These are phyloP conservation scores for Drosophila pectinifera DNA, from an alignment of 1,140 invertebrate genomes.

Conservation along the genomic window DNA sequence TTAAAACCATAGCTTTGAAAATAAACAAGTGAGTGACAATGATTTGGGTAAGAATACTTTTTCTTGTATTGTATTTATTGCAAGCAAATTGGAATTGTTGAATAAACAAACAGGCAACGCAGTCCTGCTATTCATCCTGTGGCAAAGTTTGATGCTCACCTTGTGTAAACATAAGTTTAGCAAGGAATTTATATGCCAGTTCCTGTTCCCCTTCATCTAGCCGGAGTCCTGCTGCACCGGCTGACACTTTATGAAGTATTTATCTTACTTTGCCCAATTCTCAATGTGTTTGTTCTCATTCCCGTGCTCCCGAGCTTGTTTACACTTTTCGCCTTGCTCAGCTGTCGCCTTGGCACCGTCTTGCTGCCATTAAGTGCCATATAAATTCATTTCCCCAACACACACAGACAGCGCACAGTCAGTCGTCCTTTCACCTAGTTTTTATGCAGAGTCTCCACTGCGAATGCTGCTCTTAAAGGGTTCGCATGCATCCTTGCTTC, in stretches of 20 bases:
- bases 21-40: constrained; percentile 1
- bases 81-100: constrained; percentile 6
- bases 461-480: constrained; percentile 29
- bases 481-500: neutral
- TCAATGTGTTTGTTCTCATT: constrained; percentile 53
- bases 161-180: constrained; percentile 10
- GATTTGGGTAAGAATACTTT: neutral
- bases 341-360: constrained; percentile 34
- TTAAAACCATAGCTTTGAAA: neutral
- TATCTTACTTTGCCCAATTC: constrained; percentile 46
- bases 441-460: constrained; percentile 57
- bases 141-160: constrained; percentile 7
- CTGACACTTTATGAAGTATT: constrained; percentile 44
- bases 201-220: neutral
- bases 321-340: constrained; percentile 31
- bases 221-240: constrained; percentile 8
- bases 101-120: constrained; percentile 6
- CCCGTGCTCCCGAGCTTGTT: constrained; percentile 37
- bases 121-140: neutral
- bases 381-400: constrained; percentile 56
- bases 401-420: constrained; percentile 2
- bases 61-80: constrained; percentile 1
- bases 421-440: constrained; percentile 62
- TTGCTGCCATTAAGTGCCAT: constrained; percentile 57
- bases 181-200: constrained; percentile 6